phyloP scores from a whole-genome alignment of 2,797 vertebrate species.

The Sebastes elongatus region DNA sequence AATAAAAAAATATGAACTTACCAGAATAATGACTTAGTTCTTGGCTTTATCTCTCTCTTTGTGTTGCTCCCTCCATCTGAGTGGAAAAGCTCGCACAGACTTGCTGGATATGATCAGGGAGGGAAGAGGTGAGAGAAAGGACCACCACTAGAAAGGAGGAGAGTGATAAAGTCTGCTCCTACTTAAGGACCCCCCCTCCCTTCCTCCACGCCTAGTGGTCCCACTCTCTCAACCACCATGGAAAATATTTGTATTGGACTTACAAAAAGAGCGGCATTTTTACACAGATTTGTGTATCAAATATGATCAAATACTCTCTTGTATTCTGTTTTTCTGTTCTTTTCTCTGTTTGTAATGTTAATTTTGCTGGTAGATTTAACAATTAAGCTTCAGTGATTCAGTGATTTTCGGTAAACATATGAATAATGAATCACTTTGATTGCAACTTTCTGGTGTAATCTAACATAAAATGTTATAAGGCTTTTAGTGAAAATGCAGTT shows the following conservation, averaged over 20 bases:
- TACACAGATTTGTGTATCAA: constrained; percentile 24
- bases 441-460: background rate
- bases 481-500: background rate
- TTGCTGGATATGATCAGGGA: constrained; percentile 53
- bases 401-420: background rate
- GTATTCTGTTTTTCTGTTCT: background rate
- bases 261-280: constrained; percentile 48
- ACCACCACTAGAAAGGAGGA: constrained; percentile 73
- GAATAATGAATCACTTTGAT: background rate
- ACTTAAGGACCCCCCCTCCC: constrained; percentile 72
- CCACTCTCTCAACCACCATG: constrained; percentile 63
- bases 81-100: constrained; percentile 53
- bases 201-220: constrained; percentile 69
- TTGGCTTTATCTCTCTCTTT: constrained; percentile 57
- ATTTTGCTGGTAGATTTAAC: background rate
- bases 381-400: background rate
- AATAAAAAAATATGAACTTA: constrained; percentile 46
- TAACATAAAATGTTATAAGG: background rate
- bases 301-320: constrained; percentile 5
- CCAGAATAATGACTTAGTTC: constrained; percentile 49
- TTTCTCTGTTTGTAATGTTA: background rate
- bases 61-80: constrained; percentile 70
- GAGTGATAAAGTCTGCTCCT: constrained; percentile 73
- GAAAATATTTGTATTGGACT: constrained; percentile 74
- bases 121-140: constrained; percentile 69